Base-by-base conservation (phyloP, 2,888 invertebrate species). In the Dicycla oo region DNA sequence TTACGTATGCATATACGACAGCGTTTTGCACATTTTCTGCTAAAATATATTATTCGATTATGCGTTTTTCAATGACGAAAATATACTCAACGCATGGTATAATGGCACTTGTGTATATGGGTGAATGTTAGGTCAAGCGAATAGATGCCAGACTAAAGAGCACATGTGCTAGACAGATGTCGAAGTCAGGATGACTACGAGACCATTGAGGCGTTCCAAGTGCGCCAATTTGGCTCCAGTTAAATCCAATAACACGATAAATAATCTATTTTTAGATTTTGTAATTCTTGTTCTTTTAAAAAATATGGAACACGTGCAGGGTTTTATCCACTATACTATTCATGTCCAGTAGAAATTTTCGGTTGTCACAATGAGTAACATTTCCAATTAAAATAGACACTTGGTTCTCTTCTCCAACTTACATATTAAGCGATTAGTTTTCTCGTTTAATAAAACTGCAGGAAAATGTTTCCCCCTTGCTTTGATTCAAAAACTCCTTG, bases 121-220 rank as follows among this genome's bases (percentile, higher is more conserved):
- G 76, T 75, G 70, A 84, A 81, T 75, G 85, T 77, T 81, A 86
- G 86, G 84, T 86, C 84, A 81, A 86, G 87, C 82, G 85, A 86
- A 85, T 89, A 86, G 80, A 87, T 85, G 86, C 81, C 88, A 83
- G 82, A 80, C 81, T 87, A 82, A 85, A 88, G 81, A 85, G 82
- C 86, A 88, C 92, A 91, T 91, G 88, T 91, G 91, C 82, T 76
- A 79, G 89, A 87, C 93, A 92, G 82, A 89, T 92, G 91, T 90
- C 90, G 86, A 83, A 86, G 82, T 88, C 89, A 90, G 88, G 86
- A 87, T 88, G 84, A 88, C 86, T 87, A 87, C 86, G 83, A 81
- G 83, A 85, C 80, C 82, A 87, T 85, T 86, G 87, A 86, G 80
- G 79, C 86, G 86, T 82, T 82, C 84, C 80, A 85, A 85, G 84